phyloP scores from a whole-genome alignment of 2,888 invertebrate genomes.

The Drosophila leonis region DNA sequence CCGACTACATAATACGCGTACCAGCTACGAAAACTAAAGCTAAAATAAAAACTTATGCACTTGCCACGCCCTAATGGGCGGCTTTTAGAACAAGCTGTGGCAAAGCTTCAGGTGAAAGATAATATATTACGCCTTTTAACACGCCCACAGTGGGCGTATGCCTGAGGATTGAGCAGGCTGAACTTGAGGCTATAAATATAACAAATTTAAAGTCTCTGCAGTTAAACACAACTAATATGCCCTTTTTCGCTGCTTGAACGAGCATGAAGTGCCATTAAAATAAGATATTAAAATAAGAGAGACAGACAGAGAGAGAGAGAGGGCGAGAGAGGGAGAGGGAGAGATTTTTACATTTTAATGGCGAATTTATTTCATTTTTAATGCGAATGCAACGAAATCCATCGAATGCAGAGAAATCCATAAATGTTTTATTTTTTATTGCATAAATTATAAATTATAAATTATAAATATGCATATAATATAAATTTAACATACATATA shows the following conservation, averaged over 20 bases:
- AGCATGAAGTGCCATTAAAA: not conserved
- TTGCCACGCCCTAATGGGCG: not conserved
- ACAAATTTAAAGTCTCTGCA: not conserved
- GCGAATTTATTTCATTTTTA: not conserved
- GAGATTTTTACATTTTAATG: constrained; percentile 6
- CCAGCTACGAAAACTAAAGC: not conserved
- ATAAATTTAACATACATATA: too few species aligned
- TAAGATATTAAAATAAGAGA: not conserved
- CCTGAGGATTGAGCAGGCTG: not conserved
- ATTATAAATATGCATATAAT: too few species aligned
- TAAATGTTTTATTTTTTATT: not conserved
- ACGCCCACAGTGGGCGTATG: not conserved
- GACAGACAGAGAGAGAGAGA: not conserved
- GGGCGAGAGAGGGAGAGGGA: not conserved
- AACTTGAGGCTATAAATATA: not conserved
- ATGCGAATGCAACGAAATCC: not conserved
- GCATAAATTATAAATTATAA: not conserved
- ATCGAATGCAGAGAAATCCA: not conserved
- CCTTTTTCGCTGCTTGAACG: not conserved
- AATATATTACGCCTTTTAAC: not conserved
- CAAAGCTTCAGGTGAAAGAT: not conserved
- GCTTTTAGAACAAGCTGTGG: not conserved
- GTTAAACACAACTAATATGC: not conserved
- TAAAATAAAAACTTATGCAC: too few species aligned
- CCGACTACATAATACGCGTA: not conserved